phyloP scores from a whole-genome alignment of 1,140 invertebrate species.

The Drosophila chauvacae region DNA sequence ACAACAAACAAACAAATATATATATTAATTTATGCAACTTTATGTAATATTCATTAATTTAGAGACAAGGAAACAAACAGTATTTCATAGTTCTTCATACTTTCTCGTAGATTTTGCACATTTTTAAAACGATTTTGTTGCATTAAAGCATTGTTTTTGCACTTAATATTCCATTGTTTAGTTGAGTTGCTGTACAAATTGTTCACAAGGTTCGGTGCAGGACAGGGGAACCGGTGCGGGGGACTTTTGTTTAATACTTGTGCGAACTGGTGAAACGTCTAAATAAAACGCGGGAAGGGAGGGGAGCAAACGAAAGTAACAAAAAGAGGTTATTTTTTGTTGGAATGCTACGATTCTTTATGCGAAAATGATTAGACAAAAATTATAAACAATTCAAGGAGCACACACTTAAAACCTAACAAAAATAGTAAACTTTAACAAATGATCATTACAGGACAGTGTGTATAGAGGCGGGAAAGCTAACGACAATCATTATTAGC shows the following conservation, averaged over 20 bases:
- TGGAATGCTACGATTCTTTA: constrained; percentile 80
- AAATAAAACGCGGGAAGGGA: constrained; percentile 20
- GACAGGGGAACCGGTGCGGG: constrained; percentile 33
- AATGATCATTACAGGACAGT: constrained; percentile 49
- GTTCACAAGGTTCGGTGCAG: constrained; percentile 71
- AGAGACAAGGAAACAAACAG: constrained; percentile 71
- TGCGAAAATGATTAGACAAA: constrained; percentile 54
- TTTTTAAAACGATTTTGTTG: constrained; percentile 65
- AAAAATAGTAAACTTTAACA: constrained; percentile 79
- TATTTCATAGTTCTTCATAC: constrained; percentile 60
- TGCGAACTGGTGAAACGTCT: constrained; percentile 71
- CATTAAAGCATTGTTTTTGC: constrained; percentile 75
- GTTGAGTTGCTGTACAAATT: constrained; percentile 78
- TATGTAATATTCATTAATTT: constrained; percentile 77
- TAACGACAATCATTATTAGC: constrained; percentile 52
- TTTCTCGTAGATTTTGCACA: constrained; percentile 36
- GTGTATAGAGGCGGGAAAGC: constrained; percentile 46
- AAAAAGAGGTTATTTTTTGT: constrained; percentile 46
- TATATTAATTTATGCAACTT: constrained; percentile 63
- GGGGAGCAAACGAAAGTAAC: constrained; percentile 45
- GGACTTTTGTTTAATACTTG: constrained; percentile 67
- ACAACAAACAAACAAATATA: constrained; percentile 60
- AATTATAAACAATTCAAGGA: constrained; percentile 70
- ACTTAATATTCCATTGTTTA: constrained; percentile 78
- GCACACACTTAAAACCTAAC: constrained; percentile 80